Percentiles rank a stretch among this genome's conserved stretches.
phyloP scores from a whole-genome alignment of 2,888 invertebrate genomes.

The Pachycephus smyrnensis region DNA sequence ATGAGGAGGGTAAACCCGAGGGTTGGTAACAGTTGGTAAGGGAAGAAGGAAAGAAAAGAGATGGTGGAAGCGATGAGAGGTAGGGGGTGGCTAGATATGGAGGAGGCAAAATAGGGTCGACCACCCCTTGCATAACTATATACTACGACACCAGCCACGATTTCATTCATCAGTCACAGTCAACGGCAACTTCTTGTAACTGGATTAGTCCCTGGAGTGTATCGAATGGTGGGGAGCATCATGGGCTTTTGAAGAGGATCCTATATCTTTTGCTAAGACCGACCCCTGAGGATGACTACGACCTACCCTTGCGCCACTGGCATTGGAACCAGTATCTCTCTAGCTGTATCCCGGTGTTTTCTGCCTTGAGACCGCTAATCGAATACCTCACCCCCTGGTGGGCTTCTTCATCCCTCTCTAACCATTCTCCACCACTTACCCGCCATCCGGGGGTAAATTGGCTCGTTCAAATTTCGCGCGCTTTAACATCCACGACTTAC shows the following conservation, averaged over 20 bases:
- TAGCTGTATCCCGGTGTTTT: background rate
- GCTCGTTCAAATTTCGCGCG: slow-evolving; percentile 29
- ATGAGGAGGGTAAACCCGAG: slow-evolving; percentile 17
- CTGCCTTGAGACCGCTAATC: background rate
- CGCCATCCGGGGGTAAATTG: slow-evolving; percentile 30
- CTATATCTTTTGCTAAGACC: background rate
- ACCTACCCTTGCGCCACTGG: background rate
- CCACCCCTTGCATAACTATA: slow-evolving; percentile 38
- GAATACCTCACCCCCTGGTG: background rate
- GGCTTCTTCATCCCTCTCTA: slow-evolving; percentile 6
- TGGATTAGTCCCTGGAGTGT: slow-evolving; percentile 26
- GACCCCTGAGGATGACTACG: background rate
- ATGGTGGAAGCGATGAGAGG: slow-evolving; percentile 17
- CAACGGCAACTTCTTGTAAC: slow-evolving; percentile 28
- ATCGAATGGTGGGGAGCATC: slow-evolving; percentile 1
- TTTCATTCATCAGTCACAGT: slow-evolving; percentile 58
- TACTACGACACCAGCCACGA: slow-evolving; percentile 26
- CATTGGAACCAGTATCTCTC: background rate
- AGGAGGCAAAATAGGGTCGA: slow-evolving; percentile 53
- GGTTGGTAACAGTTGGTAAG: slow-evolving; percentile 22
- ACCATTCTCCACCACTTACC: slow-evolving; percentile 22
- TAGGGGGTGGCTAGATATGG: background rate
- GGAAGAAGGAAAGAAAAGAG: slow-evolving; percentile 13
- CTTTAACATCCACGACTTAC: background rate
- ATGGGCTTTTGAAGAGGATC: background rate